Evolutionary conservation across 2,797 vertebrate species (phyloP).

Genomic region (Chromis chromis): DNA sequence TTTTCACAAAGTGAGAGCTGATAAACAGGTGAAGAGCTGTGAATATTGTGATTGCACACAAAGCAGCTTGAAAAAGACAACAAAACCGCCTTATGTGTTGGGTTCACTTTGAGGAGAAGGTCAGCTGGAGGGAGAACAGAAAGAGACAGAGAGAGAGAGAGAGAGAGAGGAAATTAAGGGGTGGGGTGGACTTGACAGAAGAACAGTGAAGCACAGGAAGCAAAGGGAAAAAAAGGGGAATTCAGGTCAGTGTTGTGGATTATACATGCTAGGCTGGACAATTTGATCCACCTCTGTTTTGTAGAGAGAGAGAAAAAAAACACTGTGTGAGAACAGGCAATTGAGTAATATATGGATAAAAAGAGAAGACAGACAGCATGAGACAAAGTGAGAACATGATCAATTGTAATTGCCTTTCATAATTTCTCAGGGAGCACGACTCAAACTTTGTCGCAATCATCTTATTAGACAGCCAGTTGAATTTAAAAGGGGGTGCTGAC

Average conservation of each 20-base stretch:
- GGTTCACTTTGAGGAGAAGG: slow-evolving; percentile 54
- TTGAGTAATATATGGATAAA: slow-evolving; percentile 46
- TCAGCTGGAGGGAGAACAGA: slow-evolving; percentile 46
- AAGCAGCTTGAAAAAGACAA: slow-evolving; percentile 34
- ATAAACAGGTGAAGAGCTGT: slow-evolving; percentile 74
- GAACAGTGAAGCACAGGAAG: slow-evolving; percentile 63
- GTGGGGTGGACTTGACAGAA: slow-evolving; percentile 51
- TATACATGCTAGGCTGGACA: slow-evolving; percentile 52
- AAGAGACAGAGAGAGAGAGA: slow-evolving; percentile 33
- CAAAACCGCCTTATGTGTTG: slow-evolving; percentile 37
- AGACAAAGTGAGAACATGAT: slow-evolving; percentile 50
- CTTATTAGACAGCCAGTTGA: slow-evolving; percentile 32
- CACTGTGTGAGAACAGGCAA: slow-evolving; percentile 35
- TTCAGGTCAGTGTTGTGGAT: slow-evolving; percentile 74
- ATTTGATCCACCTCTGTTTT: slow-evolving; percentile 59
- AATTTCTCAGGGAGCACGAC: slow-evolving; percentile 44
- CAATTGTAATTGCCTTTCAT: slow-evolving; percentile 52
- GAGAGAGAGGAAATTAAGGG: slow-evolving; percentile 60
- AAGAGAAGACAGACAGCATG: slow-evolving; percentile 9
- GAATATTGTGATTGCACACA: slow-evolving; percentile 58
- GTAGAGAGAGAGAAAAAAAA: slow-evolving; percentile 28
- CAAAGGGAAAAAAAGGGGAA: slow-evolving; percentile 63
- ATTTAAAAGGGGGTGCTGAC: slow-evolving; percentile 32
- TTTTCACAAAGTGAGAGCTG: slow-evolving; percentile 71
- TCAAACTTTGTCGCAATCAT: slow-evolving; percentile 47